Evolutionary conservation across 2,113 vertebrate genomes (phyloP), one percentile per base, ranked within the genome.

Genomic region (Nothobranchius furzeri): DNA sequence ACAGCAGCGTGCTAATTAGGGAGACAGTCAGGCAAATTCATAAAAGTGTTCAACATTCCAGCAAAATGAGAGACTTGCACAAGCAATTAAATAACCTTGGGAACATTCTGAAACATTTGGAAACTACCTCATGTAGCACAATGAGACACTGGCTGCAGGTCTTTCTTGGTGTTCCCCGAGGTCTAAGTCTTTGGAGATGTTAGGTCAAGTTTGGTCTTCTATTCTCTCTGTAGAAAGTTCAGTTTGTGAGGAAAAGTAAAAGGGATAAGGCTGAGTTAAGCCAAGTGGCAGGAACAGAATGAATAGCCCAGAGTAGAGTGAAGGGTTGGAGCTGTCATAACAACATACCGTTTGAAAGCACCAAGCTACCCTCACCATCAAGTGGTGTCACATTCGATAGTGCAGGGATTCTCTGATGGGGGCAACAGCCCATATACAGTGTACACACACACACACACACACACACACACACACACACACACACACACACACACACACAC

Each of bases 371-470:
- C 64, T 85, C 75, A 48, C 78, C 79, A 67, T 85, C 82, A 70
- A 88, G 75, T 78, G 78, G 73, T 91, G 91, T 91, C 88, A 82
- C 87, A 84, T 85, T 85, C 66, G 78, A 85, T 90, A 67, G 68
- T 61, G 75, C 70, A 81, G 61, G 64, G 79, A 82, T 81, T 82
- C 85, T 77, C 70, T 82, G 81, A 87, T 79, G 78, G 78, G 30
- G 75, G 80, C 79, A 84, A 76, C 84, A 79, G 70, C 70, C 75
- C 74, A 76, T 75, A 82, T 64, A 70, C 82, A 85, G 85, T 85
- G 85, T 81, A 81, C 71, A 70, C 76, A 69, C 20, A 76, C 68
- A 69, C 60, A 50, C 64, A 68, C 48, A 81, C 71, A 70, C 76
- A 69, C 20, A 76, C 68, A 69, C 60, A 50, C 64, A 68, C 48